These are phyloP conservation scores for Oryzias celebensis DNA, from an alignment of 2,113 vertebrate genomes.

Conservation along the genomic window DNA sequence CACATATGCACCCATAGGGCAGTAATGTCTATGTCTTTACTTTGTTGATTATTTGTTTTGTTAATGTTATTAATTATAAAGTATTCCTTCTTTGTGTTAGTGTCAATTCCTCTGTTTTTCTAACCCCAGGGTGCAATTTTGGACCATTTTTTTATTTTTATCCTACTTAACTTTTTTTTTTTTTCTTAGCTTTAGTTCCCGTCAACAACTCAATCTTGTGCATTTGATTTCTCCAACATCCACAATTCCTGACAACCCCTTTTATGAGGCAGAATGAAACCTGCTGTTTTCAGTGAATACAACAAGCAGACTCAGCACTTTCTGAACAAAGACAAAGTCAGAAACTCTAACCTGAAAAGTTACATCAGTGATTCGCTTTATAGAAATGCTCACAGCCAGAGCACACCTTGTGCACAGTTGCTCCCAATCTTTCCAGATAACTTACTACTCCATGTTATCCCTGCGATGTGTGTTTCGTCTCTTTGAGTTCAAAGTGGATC, in stretches of 20 bases:
- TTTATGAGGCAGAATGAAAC: constrained; percentile 13
- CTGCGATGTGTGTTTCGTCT: constrained; percentile 4
- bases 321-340: neutral
- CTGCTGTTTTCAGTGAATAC: constrained; percentile 2
- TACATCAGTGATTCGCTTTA: neutral
- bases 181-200: too few species aligned
- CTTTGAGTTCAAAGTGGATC: neutral
- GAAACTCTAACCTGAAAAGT: constrained; percentile 1
- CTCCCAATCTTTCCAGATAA: neutral
- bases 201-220: too few species aligned
- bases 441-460: neutral
- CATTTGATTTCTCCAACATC: too few species aligned
- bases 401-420: neutral
- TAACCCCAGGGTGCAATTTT: too few species aligned
- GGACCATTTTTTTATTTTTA: too few species aligned
- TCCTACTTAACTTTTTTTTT: too few species aligned
- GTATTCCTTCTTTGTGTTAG: too few species aligned
- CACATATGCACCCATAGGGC: too few species aligned
- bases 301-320: constrained; percentile 15
- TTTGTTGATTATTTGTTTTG: too few species aligned
- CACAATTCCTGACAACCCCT: neutral
- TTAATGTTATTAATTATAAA: too few species aligned
- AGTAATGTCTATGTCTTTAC: too few species aligned
- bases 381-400: neutral
- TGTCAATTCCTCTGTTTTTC: too few species aligned